Percentiles rank a stretch among this genome's conserved stretches.
These are phyloP conservation scores for Amphimallon solstitiale DNA, from an alignment of 2,888 invertebrate species.

Conservation along the genomic window DNA sequence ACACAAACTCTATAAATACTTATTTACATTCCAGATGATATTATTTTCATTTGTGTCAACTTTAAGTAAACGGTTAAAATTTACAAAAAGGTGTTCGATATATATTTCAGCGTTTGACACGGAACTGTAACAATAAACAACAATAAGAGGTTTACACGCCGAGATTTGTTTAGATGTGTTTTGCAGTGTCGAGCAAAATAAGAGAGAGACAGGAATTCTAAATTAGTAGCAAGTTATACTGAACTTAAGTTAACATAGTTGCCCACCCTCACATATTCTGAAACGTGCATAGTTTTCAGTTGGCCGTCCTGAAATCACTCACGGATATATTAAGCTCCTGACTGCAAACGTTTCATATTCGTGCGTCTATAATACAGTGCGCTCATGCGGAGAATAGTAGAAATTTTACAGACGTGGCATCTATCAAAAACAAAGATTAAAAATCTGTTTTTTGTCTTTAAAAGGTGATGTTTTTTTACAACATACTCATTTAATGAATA, in stretches of 20 bases:
- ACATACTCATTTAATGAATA: too few relatives aligned
- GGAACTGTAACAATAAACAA: constrained; percentile 31
- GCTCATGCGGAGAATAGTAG: constrained; percentile 49
- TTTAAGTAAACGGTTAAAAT: not conserved
- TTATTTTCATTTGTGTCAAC: too few relatives aligned
- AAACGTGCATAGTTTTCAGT: constrained; percentile 53
- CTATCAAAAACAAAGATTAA: too few relatives aligned
- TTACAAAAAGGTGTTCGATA: not conserved
- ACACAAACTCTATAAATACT: constrained; percentile 33
- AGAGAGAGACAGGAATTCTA: constrained; percentile 44
- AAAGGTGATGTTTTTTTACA: too few relatives aligned
- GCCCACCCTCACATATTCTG: constrained; percentile 61
- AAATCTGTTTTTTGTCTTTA: too few relatives aligned
- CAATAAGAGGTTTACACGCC: constrained; percentile 34
- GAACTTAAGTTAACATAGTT: constrained; percentile 60
- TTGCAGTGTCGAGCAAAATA: constrained; percentile 42
- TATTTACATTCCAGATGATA: constrained; percentile 26
- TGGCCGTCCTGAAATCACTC: constrained; percentile 39
- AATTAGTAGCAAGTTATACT: constrained; percentile 58
- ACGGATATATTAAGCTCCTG: constrained; percentile 42
- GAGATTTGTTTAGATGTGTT: constrained; percentile 41
- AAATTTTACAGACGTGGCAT: constrained; percentile 41
- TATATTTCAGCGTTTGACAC: constrained; percentile 3
- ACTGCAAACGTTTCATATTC: constrained; percentile 43
- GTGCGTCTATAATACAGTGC: constrained; percentile 43